phyloP scores from a whole-genome alignment of 2,888 invertebrate species.

The Phalera bucephala region DNA sequence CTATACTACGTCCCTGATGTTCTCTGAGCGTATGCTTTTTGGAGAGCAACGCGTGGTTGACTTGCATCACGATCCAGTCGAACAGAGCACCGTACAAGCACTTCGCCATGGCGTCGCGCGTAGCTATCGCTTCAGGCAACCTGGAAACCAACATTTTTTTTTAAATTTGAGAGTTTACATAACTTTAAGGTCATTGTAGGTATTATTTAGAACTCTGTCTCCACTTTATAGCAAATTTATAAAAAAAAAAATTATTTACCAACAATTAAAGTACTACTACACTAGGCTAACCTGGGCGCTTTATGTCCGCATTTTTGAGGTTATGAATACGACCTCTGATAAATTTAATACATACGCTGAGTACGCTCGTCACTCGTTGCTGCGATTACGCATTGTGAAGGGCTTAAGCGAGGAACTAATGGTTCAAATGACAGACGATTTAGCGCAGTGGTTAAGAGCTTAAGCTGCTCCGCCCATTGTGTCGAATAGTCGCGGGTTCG shows the following conservation, averaged over 20 bases:
- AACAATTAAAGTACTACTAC: no score
- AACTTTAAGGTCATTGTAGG: no score
- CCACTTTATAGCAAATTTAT: no score
- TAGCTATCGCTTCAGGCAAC: slow-evolving; percentile 93
- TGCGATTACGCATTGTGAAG: slow-evolving; percentile 3
- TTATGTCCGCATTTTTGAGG: slow-evolving; percentile 1
- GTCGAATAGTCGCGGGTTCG: no score
- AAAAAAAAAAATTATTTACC: no score
- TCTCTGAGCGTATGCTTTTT: slow-evolving; percentile 94
- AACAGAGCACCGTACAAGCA: slow-evolving; percentile 97
- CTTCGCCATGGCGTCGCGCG: slow-evolving; percentile 97
- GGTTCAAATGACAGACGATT: no score
- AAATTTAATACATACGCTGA: slow-evolving; percentile 2
- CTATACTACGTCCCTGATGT: slow-evolving; percentile 96
- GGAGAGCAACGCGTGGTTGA: slow-evolving; percentile 95
- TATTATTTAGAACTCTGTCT: no score
- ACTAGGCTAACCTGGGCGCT: no score
- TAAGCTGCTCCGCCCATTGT: no score
- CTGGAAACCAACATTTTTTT: slow-evolving; percentile 50
- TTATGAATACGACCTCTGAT: slow-evolving; percentile 2
- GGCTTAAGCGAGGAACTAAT: slow-evolving; percentile 4
- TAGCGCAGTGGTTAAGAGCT: no score
- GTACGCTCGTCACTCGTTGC: slow-evolving; percentile 1
- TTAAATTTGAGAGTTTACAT: no score
- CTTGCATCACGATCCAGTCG: slow-evolving; percentile 98